Conservation (phyloP, 37 sponge, comb jelly and placozoan genomes). For the Theonella swinhoei region DNA sequence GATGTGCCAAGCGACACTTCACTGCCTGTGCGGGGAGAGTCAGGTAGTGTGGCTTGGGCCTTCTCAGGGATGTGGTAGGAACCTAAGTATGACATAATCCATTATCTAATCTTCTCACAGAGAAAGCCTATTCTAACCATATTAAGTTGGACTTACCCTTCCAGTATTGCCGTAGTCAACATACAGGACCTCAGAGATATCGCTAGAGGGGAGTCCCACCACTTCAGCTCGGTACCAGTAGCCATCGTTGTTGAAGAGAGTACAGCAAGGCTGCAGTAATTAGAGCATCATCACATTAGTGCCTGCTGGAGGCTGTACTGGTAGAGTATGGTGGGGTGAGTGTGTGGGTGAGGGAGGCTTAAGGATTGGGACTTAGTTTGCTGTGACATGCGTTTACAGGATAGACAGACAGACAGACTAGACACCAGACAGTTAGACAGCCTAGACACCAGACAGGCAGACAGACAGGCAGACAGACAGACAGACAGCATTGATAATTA, state of each 20-base stretch:
- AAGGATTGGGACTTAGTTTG: too few species aligned
- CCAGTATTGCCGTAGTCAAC: constrained; percentile 80
- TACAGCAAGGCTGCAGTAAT: constrained; percentile 62
- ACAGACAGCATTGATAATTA: neutral
- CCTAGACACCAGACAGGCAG: too few species aligned
- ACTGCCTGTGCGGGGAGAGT: constrained; percentile 66
- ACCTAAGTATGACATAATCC: too few species aligned
- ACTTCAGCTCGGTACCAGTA: constrained; percentile 73
- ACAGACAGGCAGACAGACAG: too few species aligned
- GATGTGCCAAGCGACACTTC: constrained; percentile 58
- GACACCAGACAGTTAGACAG: too few species aligned
- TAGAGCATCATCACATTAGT: neutral
- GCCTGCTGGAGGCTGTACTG: neutral
- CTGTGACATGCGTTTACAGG: too few species aligned
- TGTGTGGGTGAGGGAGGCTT: neutral
- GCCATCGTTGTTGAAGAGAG: constrained; percentile 63
- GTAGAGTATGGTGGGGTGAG: neutral
- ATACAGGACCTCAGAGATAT: constrained; percentile 55
- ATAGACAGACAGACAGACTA: too few species aligned
- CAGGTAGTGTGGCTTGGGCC: constrained; percentile 47
- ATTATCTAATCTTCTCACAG: neutral
- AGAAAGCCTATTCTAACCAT: neutral
- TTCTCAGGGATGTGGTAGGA: constrained; percentile 22
- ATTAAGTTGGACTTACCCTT: neutral
- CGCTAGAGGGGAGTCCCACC: constrained; percentile 1